Conservation (phyloP, 2,888 invertebrate species). For the Mactromeris polynyma region DNA sequence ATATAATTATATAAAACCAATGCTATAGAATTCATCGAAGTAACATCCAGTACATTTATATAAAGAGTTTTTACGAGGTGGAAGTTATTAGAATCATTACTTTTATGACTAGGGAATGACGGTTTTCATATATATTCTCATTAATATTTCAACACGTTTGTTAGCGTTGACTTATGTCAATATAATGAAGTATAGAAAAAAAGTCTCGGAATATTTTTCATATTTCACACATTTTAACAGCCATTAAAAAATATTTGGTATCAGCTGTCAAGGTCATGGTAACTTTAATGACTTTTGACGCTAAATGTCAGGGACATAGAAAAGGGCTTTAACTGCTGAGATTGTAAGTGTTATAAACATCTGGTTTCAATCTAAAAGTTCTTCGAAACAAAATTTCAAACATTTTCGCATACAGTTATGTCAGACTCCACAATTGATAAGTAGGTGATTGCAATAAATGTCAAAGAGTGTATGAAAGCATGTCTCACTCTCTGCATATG, state of each 20-base stretch:
- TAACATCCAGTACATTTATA: background rate
- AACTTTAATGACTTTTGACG: background rate
- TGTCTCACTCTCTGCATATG: background rate
- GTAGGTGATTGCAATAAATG: constrained; percentile 6
- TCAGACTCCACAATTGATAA: constrained; percentile 7
- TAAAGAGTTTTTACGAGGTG: background rate
- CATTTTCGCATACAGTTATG: constrained; percentile 11
- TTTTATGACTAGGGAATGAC: background rate
- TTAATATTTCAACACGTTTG: background rate
- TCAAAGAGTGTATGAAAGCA: background rate
- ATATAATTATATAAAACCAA: too few species aligned
- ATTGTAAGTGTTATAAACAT: background rate
- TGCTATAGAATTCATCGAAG: too few species aligned
- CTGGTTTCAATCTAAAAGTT: background rate
- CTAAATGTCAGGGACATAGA: background rate
- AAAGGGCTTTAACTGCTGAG: background rate
- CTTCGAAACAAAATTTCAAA: background rate
- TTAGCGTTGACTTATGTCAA: background rate
- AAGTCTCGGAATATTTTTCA: background rate
- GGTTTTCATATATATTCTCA: background rate
- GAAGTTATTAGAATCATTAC: background rate
- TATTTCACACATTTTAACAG: background rate
- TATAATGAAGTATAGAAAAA: background rate
- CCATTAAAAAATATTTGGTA: background rate
- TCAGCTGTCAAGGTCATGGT: background rate